phyloP scores from a whole-genome alignment of 2,888 invertebrate species.

The Acrobasis suavella region DNA sequence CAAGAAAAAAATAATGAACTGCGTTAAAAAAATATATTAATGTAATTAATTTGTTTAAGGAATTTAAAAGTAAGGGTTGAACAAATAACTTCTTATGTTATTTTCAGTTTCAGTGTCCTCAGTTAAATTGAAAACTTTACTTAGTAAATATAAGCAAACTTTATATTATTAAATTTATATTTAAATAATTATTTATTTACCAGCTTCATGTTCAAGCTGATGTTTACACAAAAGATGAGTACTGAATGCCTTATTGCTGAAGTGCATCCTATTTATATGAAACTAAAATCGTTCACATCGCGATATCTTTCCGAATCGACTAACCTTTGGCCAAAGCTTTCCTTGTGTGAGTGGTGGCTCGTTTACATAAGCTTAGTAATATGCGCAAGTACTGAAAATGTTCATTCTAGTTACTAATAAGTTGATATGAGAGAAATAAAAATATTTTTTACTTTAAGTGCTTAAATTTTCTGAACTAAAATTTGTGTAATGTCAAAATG shows the following conservation, averaged over 20 bases:
- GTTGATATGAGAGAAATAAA: too few relatives aligned
- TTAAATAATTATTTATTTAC: conserved; percentile 47
- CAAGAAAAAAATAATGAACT: conserved; percentile 35
- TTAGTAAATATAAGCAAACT: neutral
- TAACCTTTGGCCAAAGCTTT: conserved; percentile 69
- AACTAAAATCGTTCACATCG: conserved; percentile 68
- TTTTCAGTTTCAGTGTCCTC: too few relatives aligned
- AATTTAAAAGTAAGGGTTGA: too few relatives aligned
- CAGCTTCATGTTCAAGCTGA: conserved; percentile 77
- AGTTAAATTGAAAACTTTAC: too few relatives aligned
- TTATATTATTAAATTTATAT: neutral
- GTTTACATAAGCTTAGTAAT: conserved; percentile 25
- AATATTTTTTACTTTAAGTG: too few relatives aligned
- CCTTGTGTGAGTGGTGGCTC: conserved; percentile 37
- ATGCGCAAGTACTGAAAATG: neutral
- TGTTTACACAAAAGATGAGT: conserved; percentile 50
- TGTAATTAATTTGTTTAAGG: too few relatives aligned
- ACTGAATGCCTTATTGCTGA: conserved; percentile 54
- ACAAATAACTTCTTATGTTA: too few relatives aligned
- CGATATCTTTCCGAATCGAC: conserved; percentile 28
- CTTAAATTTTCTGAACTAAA: too few relatives aligned
- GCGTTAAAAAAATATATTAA: neutral
- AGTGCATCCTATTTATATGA: conserved; percentile 74
- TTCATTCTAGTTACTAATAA: too few relatives aligned
- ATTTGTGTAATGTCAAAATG: too few relatives aligned